Base-by-base conservation (phyloP, 2,113 vertebrate species). In the Lipotes vexillifer region DNA sequence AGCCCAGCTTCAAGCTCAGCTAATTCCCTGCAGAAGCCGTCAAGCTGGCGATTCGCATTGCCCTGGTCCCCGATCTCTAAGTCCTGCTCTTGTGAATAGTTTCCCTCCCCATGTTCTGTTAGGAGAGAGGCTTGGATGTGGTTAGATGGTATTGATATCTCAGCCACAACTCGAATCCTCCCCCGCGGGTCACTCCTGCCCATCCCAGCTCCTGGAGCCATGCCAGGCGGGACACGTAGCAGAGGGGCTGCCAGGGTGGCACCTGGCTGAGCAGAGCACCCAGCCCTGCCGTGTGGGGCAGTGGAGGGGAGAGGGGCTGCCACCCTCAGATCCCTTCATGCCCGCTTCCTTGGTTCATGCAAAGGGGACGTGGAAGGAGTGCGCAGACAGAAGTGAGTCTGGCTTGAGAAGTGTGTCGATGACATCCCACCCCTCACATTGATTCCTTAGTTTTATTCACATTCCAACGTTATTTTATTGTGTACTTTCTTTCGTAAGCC, bases 31-130 rank as follows among this genome's bases (percentile, higher is more conserved):
- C 23, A 3, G 38, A 23, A 15, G 25, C 75, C 74, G 7, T 31
- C 29, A 1, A 9, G 27, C 71, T 61, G 41, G 10, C 31, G 31
- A 0, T 1, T 6, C 25, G 8, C 8, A 0, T 10, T 31, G 12
- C 36, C 61, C 36, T 66, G 46, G 55, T 52, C n/a, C 14, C 36
- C 31, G n/a, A 12, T 33, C 55, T 57, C 71, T 11, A 6, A 49
- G 17, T 38, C 14, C 92, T 59, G 1, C 8, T 4, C 31, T 29
- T 8, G 27, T 23, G 31, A 8, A 38, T 41, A 10, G 33, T 15
- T 33, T 33, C 49, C 33, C 29, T 9, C 10, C 46, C 3, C 1
- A 5, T 6, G 8, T 68, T 6, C 3, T 41, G 8, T 68, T 8
- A 33, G 25, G 31, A 89, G 38, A 46, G 57, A 38, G 27, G 25